These are phyloP conservation scores for Lathronympha strigana DNA, from an alignment of 2,888 invertebrate species.

Conservation along the genomic window DNA sequence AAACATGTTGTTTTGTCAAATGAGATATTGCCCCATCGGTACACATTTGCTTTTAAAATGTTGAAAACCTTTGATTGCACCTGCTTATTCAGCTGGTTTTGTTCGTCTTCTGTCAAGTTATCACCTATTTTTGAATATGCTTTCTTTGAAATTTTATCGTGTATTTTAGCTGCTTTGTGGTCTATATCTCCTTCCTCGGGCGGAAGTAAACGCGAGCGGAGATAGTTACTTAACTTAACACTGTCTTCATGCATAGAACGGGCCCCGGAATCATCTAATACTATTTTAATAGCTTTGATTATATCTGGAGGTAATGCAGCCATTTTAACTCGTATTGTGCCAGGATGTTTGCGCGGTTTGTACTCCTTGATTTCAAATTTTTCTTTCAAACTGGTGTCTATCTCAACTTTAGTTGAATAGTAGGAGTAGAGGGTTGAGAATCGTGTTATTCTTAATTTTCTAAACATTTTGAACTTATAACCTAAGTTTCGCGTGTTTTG, in stretches of 20 bases:
- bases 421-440: slow-evolving; percentile 55
- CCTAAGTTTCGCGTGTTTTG: slow-evolving; percentile 37
- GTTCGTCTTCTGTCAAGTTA: slow-evolving; percentile 63
- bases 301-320: slow-evolving; percentile 86
- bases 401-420: slow-evolving; percentile 72
- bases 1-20: slow-evolving; percentile 87
- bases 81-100: slow-evolving; percentile 70
- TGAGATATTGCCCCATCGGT: slow-evolving; percentile 89
- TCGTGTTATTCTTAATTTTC: slow-evolving; percentile 60
- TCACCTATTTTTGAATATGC: slow-evolving; percentile 56
- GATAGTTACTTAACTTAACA: slow-evolving; percentile 82
- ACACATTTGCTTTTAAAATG: slow-evolving; percentile 85
- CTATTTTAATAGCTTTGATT: slow-evolving; percentile 79
- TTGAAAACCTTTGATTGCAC: slow-evolving; percentile 82
- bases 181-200: slow-evolving; percentile 83
- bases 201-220: slow-evolving; percentile 86
- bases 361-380: slow-evolving; percentile 78
- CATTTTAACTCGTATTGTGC: slow-evolving; percentile 82
- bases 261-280: slow-evolving; percentile 84
- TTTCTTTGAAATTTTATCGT: slow-evolving; percentile 65
- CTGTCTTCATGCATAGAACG: slow-evolving; percentile 83
- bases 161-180: slow-evolving; percentile 70
- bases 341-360: slow-evolving; percentile 90
- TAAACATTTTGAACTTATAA: slow-evolving; percentile 63
- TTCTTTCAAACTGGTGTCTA: slow-evolving; percentile 78